Conservation (phyloP, 2,113 vertebrate genomes). For the Eonycteris spelaea region DNA sequence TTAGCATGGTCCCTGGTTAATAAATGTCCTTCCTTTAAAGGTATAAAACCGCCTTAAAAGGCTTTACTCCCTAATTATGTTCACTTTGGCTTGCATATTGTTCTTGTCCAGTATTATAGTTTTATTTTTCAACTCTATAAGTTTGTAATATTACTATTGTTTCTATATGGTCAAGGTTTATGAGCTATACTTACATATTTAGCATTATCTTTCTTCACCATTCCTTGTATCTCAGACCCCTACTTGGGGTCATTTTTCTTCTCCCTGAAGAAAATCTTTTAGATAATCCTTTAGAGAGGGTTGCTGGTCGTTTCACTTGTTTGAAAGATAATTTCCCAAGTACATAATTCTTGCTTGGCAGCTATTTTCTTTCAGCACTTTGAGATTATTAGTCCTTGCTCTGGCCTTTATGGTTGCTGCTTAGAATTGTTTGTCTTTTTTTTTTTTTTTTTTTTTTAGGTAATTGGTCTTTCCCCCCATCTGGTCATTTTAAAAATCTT, state of each 20-base stretch:
- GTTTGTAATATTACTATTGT: background rate
- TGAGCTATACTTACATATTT: background rate
- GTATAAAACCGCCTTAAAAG: background rate
- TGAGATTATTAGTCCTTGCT: background rate
- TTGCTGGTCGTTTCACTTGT: background rate
- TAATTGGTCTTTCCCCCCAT: background rate
- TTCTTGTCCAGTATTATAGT: background rate
- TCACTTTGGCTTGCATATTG: background rate
- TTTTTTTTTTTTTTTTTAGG: too few species aligned
- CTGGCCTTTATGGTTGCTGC: background rate
- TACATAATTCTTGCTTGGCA: background rate
- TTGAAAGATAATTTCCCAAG: background rate
- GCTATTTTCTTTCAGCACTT: background rate
- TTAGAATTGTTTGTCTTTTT: background rate
- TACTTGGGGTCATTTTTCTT: background rate
- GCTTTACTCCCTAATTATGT: background rate
- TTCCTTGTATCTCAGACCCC: background rate
- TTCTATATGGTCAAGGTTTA: background rate
- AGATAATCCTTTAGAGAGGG: background rate
- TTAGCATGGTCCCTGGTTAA: background rate
- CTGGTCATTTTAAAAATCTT: background rate
- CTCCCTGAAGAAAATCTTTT: background rate
- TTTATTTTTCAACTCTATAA: background rate
- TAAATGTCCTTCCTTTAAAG: background rate
- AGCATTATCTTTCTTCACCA: background rate